phyloP scores from a whole-genome alignment of 1,140 invertebrate species.

The Magallana ariakensis region DNA sequence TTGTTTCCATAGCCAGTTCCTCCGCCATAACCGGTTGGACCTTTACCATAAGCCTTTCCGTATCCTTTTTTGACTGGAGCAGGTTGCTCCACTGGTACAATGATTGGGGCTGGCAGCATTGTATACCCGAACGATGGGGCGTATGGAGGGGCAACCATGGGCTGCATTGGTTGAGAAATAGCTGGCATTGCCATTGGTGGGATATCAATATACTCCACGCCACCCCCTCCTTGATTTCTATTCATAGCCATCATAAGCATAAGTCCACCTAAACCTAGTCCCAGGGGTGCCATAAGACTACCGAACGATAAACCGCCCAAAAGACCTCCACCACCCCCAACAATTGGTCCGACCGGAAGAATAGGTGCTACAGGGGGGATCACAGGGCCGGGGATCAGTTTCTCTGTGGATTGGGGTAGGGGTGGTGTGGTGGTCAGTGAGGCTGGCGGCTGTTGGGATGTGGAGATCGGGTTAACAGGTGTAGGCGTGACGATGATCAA shows the following conservation, averaged over 20 bases:
- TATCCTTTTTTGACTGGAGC: not conserved
- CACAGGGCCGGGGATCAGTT: slow-evolving; percentile 13
- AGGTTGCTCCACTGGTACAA: not conserved
- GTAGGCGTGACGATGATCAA: slow-evolving; percentile 11
- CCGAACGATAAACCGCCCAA: slow-evolving; percentile 2
- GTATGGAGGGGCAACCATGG: not conserved
- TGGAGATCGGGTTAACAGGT: not conserved
- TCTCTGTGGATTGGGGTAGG: slow-evolving; percentile 14
- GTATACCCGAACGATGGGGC: slow-evolving; percentile 7
- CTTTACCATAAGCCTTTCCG: not conserved
- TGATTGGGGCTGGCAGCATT: not conserved
- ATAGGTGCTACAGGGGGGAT: not conserved
- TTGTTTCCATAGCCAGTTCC: not conserved
- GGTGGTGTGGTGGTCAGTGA: not conserved
- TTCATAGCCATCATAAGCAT: not conserved
- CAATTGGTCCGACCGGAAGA: not conserved
- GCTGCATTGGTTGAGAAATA: slow-evolving; percentile 9
- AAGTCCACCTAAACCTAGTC: slow-evolving; percentile 19
- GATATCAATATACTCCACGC: slow-evolving; percentile 4
- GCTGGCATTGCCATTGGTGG: not conserved
- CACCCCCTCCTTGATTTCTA: not conserved
- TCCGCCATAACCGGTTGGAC: not conserved
- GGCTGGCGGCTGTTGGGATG: not conserved
- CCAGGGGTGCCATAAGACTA: not conserved
- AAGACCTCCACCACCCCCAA: not conserved